A percentile compares a stretch with the other conserved stretches of the same genome.
Conservation (phyloP, 1,140 invertebrate species). For the Reticulitermes speratus region DNA sequence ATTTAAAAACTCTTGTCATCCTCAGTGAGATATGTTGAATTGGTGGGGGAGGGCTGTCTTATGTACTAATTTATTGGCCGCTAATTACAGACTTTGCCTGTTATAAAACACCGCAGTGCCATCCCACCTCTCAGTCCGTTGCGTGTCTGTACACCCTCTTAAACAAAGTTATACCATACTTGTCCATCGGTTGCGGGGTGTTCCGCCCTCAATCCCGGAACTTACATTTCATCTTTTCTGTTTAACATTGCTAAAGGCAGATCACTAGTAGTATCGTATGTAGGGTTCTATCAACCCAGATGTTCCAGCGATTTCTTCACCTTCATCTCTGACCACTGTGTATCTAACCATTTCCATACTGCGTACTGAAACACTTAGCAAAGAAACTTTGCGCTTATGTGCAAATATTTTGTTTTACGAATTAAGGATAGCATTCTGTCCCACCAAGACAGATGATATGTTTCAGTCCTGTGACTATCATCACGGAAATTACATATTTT, state of each 20-base stretch:
- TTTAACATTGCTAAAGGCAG: background rate
- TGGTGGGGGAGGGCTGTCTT: conserved; percentile 7
- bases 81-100: conserved; percentile 22
- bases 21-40: conserved; percentile 13
- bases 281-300: too few relatives aligned
- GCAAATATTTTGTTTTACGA: too few relatives aligned
- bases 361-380: too few relatives aligned
- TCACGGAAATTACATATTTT: too few relatives aligned
- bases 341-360: too few relatives aligned
- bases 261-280: background rate
- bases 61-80: conserved; percentile 24
- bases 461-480: too few relatives aligned
- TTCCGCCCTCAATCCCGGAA: background rate
- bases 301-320: too few relatives aligned
- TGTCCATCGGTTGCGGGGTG: background rate
- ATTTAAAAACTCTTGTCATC: conserved; percentile 26
- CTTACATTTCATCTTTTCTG: background rate
- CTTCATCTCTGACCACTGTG: too few relatives aligned
- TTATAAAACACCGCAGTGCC: conserved; percentile 26
- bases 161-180: background rate
- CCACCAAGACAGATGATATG: too few relatives aligned
- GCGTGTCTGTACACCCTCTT: conserved; percentile 18
- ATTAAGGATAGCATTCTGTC: too few relatives aligned
- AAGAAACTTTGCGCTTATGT: too few relatives aligned
- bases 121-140: conserved; percentile 21